Evolutionary conservation across 2,113 vertebrate genomes (phyloP).

Genomic region (Miniopterus natalensis): DNA sequence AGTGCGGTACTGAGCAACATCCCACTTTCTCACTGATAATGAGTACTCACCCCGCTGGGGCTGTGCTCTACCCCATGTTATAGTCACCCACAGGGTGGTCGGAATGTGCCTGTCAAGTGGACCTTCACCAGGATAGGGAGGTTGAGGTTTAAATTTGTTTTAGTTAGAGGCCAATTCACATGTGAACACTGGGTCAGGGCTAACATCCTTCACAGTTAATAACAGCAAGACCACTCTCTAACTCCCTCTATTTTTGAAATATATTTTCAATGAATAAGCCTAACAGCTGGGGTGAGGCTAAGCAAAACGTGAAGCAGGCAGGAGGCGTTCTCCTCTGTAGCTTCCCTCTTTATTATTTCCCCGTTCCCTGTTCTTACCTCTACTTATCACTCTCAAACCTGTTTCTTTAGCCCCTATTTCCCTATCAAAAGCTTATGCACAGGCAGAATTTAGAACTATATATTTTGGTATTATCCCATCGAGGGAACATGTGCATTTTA

Average conservation of each 20-base stretch:
- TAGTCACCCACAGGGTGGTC: too few species aligned
- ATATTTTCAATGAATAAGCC: background rate
- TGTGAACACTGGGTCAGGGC: background rate
- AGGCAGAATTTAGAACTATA: background rate
- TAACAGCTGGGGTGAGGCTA: background rate
- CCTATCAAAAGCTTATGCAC: background rate
- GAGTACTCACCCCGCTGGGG: background rate
- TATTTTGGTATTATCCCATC: background rate
- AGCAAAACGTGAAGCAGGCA: background rate
- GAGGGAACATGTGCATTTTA: background rate
- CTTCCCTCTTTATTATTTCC: background rate
- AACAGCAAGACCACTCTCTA: background rate
- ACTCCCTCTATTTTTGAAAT: background rate
- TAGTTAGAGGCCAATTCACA: background rate
- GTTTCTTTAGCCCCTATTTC: background rate
- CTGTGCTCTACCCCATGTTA: background rate
- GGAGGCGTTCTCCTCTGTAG: background rate
- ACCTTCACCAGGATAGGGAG: background rate
- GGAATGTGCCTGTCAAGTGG: too few species aligned
- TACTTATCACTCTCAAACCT: background rate
- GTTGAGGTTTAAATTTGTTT: background rate
- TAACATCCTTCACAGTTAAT: background rate
- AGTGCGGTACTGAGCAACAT: background rate
- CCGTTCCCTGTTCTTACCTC: accelerated
- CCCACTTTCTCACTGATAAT: background rate